Base-by-base conservation (phyloP, 2,888 invertebrate genomes). In the Nomada hirtipes region DNA sequence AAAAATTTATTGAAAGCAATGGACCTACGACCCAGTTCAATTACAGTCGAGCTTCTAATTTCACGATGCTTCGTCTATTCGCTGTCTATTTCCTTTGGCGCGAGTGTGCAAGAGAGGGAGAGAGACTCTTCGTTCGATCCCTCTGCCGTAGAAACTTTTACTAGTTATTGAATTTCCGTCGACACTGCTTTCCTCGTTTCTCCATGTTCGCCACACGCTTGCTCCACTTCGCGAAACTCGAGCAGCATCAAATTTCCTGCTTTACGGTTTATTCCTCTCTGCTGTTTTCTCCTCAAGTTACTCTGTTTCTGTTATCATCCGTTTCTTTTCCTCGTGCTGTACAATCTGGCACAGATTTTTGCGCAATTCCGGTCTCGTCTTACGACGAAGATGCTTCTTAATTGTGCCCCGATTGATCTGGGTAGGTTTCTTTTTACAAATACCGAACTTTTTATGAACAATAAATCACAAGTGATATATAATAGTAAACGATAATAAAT, bases 11-110 rank as follows among this genome's bases (percentile, higher is more conserved):
- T 15, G 13, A 47, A 47, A 3, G 47, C 3, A 47, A 1, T 10
- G 2, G 18, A 44, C 29, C 72, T 20, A 64, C 76, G 78, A 75
- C 78, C 65, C 65, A 70, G 76, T 82, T 84, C 79, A 86, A 84
- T 84, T 82, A 78, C 86, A 59, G 53, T 80, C 70, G 67, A 57
- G 75, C 52, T 60, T 78, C 68, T 86, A 83, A 86, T 86, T 81
- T 50, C 72, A 18, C 69, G 44, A 18, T 42, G 57, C 47, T 53
- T 42, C 68, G 65, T 80, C 76, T 71, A 50, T 36, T 26, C 52
- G 59, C 29, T 57, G 79, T 64, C 72, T 59, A 79, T 63, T 79
- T 79, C 72, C 57, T 79, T 68, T 29, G 50, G 23, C 74, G 4
- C 2, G 10, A 47, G 18, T 2, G 4, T 2, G 2, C 29, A 2